Evolutionary conservation across 2,113 vertebrate species (phyloP).

Genomic region (Sminthopsis crassicaudata): DNA sequence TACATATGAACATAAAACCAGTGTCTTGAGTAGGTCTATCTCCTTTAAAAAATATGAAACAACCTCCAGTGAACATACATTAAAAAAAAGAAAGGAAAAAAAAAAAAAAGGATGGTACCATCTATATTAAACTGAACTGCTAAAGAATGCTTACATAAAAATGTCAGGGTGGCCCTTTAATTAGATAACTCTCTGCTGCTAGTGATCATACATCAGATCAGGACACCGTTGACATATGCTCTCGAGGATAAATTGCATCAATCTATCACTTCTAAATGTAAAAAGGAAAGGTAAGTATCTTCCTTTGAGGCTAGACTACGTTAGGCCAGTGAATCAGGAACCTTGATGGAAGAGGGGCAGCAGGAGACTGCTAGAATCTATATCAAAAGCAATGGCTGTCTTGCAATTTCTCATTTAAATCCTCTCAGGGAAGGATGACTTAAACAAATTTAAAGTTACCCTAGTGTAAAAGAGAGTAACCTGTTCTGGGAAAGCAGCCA

Average conservation of each 20-base stretch:
- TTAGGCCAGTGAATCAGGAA: background rate
- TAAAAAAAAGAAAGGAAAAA: background rate
- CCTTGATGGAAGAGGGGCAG: background rate
- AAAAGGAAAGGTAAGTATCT: background rate
- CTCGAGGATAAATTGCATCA: background rate
- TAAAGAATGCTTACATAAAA: background rate
- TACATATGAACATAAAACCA: background rate
- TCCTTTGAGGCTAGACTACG: background rate
- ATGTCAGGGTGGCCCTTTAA: background rate
- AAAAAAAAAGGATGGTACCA: background rate
- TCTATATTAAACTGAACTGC: background rate
- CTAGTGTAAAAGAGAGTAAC: background rate
- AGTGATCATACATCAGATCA: background rate
- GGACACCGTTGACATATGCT: background rate
- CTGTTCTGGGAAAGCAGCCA: conserved; percentile 55
- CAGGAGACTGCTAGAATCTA: background rate
- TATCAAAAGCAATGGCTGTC: rapidly evolving
- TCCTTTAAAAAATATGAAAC: background rate
- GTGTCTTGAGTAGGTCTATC: background rate
- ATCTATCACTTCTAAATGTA: background rate
- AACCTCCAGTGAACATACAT: background rate
- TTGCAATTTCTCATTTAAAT: background rate
- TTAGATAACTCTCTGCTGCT: background rate
- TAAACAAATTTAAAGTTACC: background rate
- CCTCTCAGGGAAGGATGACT: background rate